Evolutionary conservation across 1,140 invertebrate species (phyloP), one percentile per base, ranked within the genome.

Genomic region (Eueides isabella): DNA sequence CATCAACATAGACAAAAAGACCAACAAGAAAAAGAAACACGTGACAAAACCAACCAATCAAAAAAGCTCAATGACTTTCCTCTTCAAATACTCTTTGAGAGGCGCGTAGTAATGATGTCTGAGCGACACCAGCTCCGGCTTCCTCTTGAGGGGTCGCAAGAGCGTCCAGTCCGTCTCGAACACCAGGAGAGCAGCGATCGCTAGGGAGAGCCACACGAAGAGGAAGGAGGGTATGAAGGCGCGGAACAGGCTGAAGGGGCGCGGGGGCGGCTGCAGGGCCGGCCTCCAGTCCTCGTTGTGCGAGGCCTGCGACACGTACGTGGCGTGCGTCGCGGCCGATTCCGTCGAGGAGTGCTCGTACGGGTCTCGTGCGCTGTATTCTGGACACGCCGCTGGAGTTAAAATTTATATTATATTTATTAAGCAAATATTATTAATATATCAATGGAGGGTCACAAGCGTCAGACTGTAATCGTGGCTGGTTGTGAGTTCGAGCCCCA

Each of bases 101-200:
- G 97, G 97, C 83, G 96, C 95, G 90, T 98, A 98, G 87, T 97
- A 97, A 82, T 97, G 96, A 82, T 96, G 95, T 74, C 96, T 95
- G 61, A 98, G 94, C 64, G 96, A 95, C 30, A 97, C 94, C 91
- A 98, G 96, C 93, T 98, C 97, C 19, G 97, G 97, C 80, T 95
- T 95, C 80, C 95, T 95, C n/a, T 96, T 94, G 61, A 98, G 84
- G 19, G 93, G 94, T 55, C 95, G 95, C 71, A 98, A 95, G 3
- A 96, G 81, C 44, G 96, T 94, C 82, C 95, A 95, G 85, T 98
- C 96, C 14, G 96, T 96, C 90, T 97, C 96, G 88, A 97, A 95
- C 33, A 97, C 90, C 28, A 97, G 84, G 28, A 97, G 89, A 5
- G 95, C 95, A 11, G 94, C 92, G 67, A 96, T 89, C 35, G 96